Evolutionary conservation across 2,888 invertebrate genomes (phyloP), one percentile per base, ranked within the genome.

Genomic region (Platycheirus albimanus): DNA sequence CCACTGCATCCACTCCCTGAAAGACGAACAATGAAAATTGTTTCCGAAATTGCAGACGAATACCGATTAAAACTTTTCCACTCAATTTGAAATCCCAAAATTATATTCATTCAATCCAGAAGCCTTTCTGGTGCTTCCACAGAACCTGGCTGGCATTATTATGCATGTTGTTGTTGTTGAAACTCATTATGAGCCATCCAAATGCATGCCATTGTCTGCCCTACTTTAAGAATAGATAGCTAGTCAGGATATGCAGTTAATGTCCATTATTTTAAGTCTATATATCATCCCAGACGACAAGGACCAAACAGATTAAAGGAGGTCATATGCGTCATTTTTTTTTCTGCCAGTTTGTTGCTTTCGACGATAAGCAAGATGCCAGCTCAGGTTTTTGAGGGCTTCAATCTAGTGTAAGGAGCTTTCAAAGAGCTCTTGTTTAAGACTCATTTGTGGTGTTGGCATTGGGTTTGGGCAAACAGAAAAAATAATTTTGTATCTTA

Each of bases 321-420:
- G 80, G 75, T 80, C 80, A 70, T 64, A 70, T 76, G 56, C 70
- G 69, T 63, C 80, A 63, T 67, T 69, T 78, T 56, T 19, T 43
- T 15, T n/a, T 4, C 11, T 49, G 19, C 19, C 15, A 5, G 70
- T 19, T 41, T 63, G 56, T 20, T 45, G 41, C 17, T 64, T 80
- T 41, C 64, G 80, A n/a, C 69, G 80, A 80, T 80, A 80, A 80
- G 76, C 75, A 80, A 24, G 64, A 70, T 76, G 75, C 80, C 80
- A 80, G 36, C n/a, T 11, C 24, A 43, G 58, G 41, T 51, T 51
- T 28, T 43, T 64, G 13, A 28, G 7, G 58, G 41, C 38, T n/a
- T 8, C 47, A 49, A 52, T 38, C 43, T 28, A 38, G 28, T 52
- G 10, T 28, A 30, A 19, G 67, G 41, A 74, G 61, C 30, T 63